Evolutionary conservation across 2,113 vertebrate species (phyloP), one percentile per base, ranked within the genome.

Genomic region (Pluvianellus socialis): DNA sequence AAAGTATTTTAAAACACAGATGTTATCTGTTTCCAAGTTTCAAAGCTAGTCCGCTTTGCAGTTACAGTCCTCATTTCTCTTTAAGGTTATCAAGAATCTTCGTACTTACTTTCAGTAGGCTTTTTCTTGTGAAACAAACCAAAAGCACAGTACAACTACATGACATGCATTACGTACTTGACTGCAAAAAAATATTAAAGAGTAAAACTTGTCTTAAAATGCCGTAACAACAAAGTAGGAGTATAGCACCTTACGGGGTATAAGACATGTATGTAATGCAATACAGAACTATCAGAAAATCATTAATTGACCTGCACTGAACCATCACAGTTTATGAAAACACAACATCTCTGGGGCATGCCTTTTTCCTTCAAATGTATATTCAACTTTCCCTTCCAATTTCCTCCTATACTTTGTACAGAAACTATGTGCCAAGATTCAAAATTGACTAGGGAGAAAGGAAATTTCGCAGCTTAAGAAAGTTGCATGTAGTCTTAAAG

Each of bases 71-170:
- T 47, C 20, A 38, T 30, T 91, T 50, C 50, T 65, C 14, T 66
- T 77, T 32, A 74, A 73, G 17, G 18, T 52, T 73, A 67, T 23
- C 10, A 27, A 61, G 5, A 74, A 28, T 80, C 19, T n/a, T 62
- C 2, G 4, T 24, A 28, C 19, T 45, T 82, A 62, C 67, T 66
- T 92, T 84, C 14, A 12, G 38, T 10, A 65, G 38, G 14, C 13
- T 73, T 88, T 88, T 79, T 79, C 70, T 93, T 74, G 23, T 72
- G 85, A 87, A 94, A 86, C 67, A 95, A 82, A 81, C 35, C 28
- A 58, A 87, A 93, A 35, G 14, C 38, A 86, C 30, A 40, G 35
- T 33, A 22, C 49, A 94, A 62, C 26, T 28, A 90, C 21, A 49
- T 7, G 16, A 44, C 32, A 73, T 9, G 20, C 23, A 33, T 45